Conservation (phyloP, 2,797 vertebrate genomes). For the Valencia hispanica region DNA sequence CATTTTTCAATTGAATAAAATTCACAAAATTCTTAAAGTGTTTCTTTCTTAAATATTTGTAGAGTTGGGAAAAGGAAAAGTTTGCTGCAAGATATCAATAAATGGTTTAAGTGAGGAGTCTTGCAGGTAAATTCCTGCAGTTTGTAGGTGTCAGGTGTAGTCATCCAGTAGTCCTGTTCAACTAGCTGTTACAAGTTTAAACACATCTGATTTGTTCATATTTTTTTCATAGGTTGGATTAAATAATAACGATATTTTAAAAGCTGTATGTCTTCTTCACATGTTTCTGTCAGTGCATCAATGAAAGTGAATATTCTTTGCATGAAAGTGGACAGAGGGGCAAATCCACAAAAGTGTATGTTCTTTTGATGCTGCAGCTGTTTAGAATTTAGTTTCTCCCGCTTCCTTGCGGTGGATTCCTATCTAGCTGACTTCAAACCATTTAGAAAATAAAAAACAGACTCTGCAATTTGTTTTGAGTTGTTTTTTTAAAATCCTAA, state of each 20-base stretch:
- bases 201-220: not conserved
- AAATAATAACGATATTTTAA: not conserved
- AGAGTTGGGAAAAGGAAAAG: not conserved
- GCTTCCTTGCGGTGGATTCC: constrained; percentile 3
- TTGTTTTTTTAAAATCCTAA: too few relatives aligned
- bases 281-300: not conserved
- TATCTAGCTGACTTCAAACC: constrained; percentile 19
- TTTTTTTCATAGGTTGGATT: not conserved
- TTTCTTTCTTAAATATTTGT: not conserved
- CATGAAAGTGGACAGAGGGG: not conserved
- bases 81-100: too few relatives aligned
- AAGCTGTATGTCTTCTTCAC: not conserved
- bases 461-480: constrained; percentile 12
- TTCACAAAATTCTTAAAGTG: not conserved
- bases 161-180: not conserved
- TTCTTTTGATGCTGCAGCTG: constrained; percentile 17
- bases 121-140: not conserved
- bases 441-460: constrained; percentile 5
- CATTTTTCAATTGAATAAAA: not conserved
- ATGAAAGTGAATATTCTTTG: not conserved
- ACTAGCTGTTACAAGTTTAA: not conserved
- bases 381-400: constrained; percentile 25
- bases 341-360: constrained; percentile 6
- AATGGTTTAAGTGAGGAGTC: not conserved
- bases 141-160: not conserved